phyloP scores from a whole-genome alignment of 2,797 vertebrate genomes.

The Hemibagrus guttatus region DNA sequence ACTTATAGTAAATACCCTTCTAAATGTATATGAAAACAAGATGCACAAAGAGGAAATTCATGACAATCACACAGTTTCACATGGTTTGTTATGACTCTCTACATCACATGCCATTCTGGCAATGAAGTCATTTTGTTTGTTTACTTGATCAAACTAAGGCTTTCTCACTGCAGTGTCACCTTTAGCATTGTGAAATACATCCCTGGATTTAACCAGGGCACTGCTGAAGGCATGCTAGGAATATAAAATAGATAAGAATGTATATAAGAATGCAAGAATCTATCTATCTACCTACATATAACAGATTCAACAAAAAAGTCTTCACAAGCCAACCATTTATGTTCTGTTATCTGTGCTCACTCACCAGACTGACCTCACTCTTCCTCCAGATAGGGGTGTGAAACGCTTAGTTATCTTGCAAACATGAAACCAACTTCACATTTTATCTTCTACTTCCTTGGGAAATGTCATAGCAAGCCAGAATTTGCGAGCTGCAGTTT shows the following conservation, averaged over 20 bases:
- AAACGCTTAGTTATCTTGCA: background rate
- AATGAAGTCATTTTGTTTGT: background rate
- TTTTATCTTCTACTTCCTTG: background rate
- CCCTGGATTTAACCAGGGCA: background rate
- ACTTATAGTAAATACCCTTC: background rate
- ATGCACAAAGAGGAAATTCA: background rate
- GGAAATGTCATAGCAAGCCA: background rate
- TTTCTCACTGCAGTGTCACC: background rate
- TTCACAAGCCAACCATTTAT: background rate
- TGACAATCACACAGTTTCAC: background rate
- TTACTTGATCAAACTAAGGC: background rate
- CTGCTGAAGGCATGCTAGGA: no score
- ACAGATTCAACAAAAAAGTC: no score
- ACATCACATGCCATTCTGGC: background rate
- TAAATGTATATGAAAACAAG: no score
- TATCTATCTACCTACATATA: no score
- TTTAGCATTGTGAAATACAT: background rate
- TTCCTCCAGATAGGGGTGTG: background rate
- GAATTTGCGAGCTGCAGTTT: background rate
- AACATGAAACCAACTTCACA: background rate
- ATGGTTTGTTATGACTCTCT: background rate
- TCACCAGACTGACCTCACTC: background rate
- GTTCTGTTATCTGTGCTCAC: background rate
- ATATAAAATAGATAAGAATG: no score
- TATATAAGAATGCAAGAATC: no score